Evolutionary conservation across 2,888 invertebrate genomes (phyloP).

Genomic region (Megalurothrips usitatus): DNA sequence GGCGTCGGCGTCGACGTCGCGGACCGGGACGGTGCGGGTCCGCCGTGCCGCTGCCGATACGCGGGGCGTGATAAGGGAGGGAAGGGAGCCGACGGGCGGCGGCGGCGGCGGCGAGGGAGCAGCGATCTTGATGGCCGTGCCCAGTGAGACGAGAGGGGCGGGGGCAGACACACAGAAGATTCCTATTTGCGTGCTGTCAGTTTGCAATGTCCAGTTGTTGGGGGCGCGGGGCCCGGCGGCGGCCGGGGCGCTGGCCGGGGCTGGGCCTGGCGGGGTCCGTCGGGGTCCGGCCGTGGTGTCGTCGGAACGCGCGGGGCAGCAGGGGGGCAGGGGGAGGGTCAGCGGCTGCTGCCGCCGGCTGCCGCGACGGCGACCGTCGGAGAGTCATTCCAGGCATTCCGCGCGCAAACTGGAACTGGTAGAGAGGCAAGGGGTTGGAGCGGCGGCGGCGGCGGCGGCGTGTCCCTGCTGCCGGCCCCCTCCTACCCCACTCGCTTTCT

Average conservation of each 20-base stretch:
- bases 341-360: not conserved
- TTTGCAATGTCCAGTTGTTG: constrained; percentile 9
- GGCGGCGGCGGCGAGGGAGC: constrained; percentile 7
- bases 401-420: not conserved
- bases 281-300: too few species aligned
- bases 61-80: not conserved
- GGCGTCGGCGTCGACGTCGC: not conserved
- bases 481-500: not conserved
- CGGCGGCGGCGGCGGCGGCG: not conserved
- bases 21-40: not conserved
- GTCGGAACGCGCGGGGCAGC: too few species aligned
- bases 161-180: not conserved
- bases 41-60: not conserved
- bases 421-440: not conserved
- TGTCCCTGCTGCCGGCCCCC: not conserved
- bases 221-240: too few species aligned
- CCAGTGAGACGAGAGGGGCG: not conserved
- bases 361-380: not conserved
- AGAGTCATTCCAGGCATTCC: constrained; percentile 9
- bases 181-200: constrained; percentile 24
- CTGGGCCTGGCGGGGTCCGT: too few species aligned
- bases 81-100: not conserved
- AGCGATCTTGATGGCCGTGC: not conserved
- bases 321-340: too few species aligned
- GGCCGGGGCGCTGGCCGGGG: too few species aligned